Conservation (phyloP, 2,888 invertebrate genomes). For the Hesperia comma region DNA sequence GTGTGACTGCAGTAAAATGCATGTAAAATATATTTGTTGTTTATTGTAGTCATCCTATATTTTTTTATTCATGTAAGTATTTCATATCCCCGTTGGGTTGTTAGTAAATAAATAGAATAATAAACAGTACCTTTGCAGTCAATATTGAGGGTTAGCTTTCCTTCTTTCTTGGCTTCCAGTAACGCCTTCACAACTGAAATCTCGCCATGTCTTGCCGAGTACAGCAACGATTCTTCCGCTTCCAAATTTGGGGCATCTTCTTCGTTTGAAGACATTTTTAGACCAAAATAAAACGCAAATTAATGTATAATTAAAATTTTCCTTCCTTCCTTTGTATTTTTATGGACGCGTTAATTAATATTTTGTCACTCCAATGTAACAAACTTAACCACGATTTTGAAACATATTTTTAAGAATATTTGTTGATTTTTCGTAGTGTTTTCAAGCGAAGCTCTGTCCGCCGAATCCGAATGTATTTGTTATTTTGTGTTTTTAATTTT, state of each 20-base stretch:
- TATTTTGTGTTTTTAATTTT: no score
- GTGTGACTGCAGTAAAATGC: no score
- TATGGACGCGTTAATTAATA: background rate
- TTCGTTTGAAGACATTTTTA: constrained; percentile 60
- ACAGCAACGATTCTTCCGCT: constrained; percentile 84
- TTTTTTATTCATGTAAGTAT: no score
- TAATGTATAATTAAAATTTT: background rate
- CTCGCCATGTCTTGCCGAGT: constrained; percentile 86
- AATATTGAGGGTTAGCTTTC: constrained; percentile 83
- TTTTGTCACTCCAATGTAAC: background rate
- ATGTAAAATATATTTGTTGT: no score
- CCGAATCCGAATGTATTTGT: no score
- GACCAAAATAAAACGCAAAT: background rate
- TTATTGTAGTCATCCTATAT: no score
- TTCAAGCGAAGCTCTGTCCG: no score
- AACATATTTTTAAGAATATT: no score
- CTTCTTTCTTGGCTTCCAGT: constrained; percentile 74
- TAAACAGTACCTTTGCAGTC: constrained; percentile 85
- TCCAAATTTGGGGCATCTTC: constrained; percentile 59
- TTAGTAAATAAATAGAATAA: constrained; percentile 19
- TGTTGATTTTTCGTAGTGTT: no score
- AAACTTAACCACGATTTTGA: no score
- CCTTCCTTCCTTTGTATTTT: background rate
- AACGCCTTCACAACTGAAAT: constrained; percentile 80
- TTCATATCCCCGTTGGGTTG: no score